Evolutionary conservation across 2,888 invertebrate genomes (phyloP).

Genomic region (Phortica magna): DNA sequence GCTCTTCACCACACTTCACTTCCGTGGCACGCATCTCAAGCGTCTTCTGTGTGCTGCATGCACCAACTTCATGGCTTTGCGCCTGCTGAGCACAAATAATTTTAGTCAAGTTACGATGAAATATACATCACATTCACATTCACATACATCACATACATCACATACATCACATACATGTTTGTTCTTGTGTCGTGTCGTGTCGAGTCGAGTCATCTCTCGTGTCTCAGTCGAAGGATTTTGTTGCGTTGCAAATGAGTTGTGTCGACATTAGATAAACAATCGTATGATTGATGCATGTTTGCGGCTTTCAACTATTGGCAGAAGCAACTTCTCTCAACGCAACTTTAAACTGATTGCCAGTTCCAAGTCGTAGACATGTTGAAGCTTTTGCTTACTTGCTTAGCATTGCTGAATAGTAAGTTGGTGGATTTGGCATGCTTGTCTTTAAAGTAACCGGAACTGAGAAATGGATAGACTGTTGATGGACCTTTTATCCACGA

Average conservation of each 20-base stretch:
- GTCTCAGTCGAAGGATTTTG: neutral
- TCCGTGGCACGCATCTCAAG: neutral
- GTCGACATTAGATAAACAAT: slow-evolving; percentile 25
- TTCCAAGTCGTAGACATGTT: neutral
- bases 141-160: neutral
- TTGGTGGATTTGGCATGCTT: no score
- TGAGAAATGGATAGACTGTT: no score
- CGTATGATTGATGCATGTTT: slow-evolving; percentile 24
- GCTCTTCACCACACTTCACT: neutral
- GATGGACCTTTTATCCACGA: no score
- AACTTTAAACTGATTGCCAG: neutral
- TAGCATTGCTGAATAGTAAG: no score
- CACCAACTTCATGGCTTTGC: neutral
- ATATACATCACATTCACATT: neutral
- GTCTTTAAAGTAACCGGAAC: no score
- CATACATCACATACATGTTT: neutral
- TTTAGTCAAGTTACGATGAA: slow-evolving; percentile 1
- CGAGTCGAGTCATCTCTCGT: neutral
- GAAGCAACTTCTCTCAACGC: no score
- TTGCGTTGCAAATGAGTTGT: slow-evolving; percentile 12
- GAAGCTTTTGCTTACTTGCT: no score
- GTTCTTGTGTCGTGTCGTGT: neutral
- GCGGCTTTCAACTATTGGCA: neutral
- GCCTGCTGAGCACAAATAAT: slow-evolving; percentile 15
- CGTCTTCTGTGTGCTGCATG: neutral